phyloP scores from a whole-genome alignment of 2,888 invertebrate species.

The Sphinx pinastri region DNA sequence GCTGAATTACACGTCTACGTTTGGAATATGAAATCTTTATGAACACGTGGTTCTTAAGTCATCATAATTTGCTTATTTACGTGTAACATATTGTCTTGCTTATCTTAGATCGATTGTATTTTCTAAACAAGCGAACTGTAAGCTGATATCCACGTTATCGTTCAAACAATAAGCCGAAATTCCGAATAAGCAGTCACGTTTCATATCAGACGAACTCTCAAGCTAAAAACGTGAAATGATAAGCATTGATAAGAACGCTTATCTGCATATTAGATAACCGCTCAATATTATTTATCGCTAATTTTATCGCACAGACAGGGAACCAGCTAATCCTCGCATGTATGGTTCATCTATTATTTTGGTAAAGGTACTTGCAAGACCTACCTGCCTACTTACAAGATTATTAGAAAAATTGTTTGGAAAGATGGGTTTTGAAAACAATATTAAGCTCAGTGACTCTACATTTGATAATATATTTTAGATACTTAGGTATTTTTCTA shows the following conservation, averaged over 20 bases:
- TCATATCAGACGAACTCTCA: neutral
- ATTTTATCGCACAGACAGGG: conserved; percentile 10
- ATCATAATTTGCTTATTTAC: neutral
- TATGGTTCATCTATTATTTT: too few relatives aligned
- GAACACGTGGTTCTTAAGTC: too few relatives aligned
- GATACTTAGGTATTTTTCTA: too few relatives aligned
- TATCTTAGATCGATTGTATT: neutral
- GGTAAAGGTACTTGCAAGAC: too few relatives aligned
- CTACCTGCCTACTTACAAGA: too few relatives aligned
- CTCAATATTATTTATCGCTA: neutral
- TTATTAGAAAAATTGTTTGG: too few relatives aligned
- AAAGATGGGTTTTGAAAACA: too few relatives aligned
- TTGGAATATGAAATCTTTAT: too few relatives aligned
- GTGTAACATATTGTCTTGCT: neutral
- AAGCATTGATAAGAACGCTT: neutral
- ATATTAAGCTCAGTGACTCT: too few relatives aligned
- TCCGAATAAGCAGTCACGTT: neutral
- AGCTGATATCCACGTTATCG: neutral
- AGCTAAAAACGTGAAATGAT: conserved; percentile 16
- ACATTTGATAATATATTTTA: too few relatives aligned
- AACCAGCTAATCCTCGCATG: neutral
- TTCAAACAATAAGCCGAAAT: neutral
- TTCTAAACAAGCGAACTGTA: neutral
- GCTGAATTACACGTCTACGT: too few relatives aligned
- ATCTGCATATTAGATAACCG: conserved; percentile 23